Percentiles rank a stretch among this genome's conserved stretches.
These are phyloP conservation scores for Oligia strigilis DNA, from an alignment of 2,888 invertebrate genomes.

Conservation along the genomic window DNA sequence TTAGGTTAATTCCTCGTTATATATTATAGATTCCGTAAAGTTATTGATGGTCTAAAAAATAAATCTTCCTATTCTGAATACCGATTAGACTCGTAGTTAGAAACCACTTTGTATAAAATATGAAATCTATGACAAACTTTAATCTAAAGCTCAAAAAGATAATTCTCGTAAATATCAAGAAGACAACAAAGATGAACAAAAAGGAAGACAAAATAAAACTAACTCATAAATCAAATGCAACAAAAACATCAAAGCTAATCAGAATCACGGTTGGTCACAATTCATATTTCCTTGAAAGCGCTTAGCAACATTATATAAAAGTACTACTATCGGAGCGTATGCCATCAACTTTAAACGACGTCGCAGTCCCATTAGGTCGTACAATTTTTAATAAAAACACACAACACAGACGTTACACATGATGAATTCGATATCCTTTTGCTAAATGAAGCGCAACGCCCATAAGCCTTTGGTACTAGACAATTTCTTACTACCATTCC, in stretches of 20 bases:
- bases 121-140: not conserved
- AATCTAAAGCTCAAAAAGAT: not conserved
- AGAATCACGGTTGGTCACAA: slow-evolving; percentile 59
- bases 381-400: slow-evolving; percentile 84
- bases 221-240: slow-evolving; percentile 61
- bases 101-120: not conserved
- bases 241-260: slow-evolving; percentile 63
- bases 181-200: not conserved
- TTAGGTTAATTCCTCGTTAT: slow-evolving; percentile 42
- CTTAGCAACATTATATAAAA: slow-evolving; percentile 64
- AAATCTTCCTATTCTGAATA: not conserved
- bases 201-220: slow-evolving; percentile 30
- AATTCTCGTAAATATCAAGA: not conserved
- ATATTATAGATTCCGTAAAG: slow-evolving; percentile 4
- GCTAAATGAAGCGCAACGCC: slow-evolving; percentile 89
- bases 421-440: slow-evolving; percentile 89
- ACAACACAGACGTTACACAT: slow-evolving; percentile 78
- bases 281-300: slow-evolving; percentile 66
- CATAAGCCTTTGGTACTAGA: slow-evolving; percentile 77
- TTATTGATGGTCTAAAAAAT: not conserved
- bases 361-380: slow-evolving; percentile 70
- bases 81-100: not conserved
- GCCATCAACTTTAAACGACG: slow-evolving; percentile 73
- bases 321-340: slow-evolving; percentile 58
- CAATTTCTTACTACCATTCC: slow-evolving; percentile 75